Percentiles rank a stretch among this genome's conserved stretches.
These are phyloP conservation scores for Rhabdornis inornatus DNA, from an alignment of 2,113 vertebrate species.

Conservation along the genomic window DNA sequence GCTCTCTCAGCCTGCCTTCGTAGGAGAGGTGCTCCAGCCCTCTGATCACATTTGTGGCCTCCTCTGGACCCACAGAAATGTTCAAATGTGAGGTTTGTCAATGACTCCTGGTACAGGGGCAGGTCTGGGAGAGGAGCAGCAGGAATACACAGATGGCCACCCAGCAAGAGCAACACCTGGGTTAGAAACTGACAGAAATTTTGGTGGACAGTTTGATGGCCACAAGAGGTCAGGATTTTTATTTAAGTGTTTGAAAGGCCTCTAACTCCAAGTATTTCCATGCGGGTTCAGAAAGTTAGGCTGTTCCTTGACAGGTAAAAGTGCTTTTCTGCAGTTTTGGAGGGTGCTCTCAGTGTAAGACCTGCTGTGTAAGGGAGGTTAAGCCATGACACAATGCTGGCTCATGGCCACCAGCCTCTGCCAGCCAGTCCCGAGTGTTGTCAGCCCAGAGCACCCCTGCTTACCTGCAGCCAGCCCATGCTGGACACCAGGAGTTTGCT, in stretches of 20 bases:
- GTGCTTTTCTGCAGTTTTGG: not conserved
- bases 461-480: not conserved
- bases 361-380: not conserved
- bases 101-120: not conserved
- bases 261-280: not conserved
- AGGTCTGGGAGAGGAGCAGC: not conserved
- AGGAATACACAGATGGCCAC: not conserved
- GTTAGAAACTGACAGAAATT: not conserved
- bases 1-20: not conserved
- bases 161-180: not conserved
- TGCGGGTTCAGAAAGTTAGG: not conserved
- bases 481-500: not conserved
- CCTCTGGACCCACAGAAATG: not conserved
- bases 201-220: not conserved
- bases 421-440: rapidly evolving
- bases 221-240: not conserved
- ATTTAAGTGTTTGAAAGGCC: not conserved
- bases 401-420: not conserved
- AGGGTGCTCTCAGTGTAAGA: rapidly evolving
- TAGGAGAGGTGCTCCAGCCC: not conserved
- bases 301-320: not conserved
- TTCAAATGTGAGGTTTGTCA: not conserved
- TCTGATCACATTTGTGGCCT: not conserved
- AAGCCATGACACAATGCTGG: rapidly evolving
- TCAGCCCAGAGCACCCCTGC: not conserved